Evolutionary conservation across 1,140 invertebrate species (phyloP).

Genomic region (Neomicropteryx cornuta): DNA sequence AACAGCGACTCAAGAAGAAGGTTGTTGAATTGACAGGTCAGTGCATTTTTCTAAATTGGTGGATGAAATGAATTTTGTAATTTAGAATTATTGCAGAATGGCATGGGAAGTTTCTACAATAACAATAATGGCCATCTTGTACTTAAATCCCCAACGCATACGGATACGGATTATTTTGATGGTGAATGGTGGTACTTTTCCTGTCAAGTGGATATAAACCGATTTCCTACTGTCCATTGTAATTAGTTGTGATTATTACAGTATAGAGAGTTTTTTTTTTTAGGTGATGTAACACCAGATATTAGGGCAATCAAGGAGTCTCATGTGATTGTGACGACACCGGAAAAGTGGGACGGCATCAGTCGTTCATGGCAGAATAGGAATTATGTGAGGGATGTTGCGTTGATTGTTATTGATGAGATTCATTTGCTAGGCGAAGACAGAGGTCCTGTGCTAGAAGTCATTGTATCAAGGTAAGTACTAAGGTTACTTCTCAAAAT

Average conservation of each 20-base stretch:
- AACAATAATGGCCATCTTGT: too few species aligned
- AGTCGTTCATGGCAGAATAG: conserved; percentile 95
- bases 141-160: too few species aligned
- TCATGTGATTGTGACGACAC: conserved; percentile 94
- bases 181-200: too few species aligned
- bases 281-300: conserved; percentile 87
- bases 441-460: conserved; percentile 74
- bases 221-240: too few species aligned
- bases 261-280: conserved; percentile 40
- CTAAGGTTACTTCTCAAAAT: conserved; percentile 23
- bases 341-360: conserved; percentile 99
- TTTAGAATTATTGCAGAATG: too few species aligned
- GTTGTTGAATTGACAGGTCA: conserved; percentile 90
- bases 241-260: too few species aligned
- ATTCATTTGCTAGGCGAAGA: conserved; percentile 94
- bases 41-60: too few species aligned
- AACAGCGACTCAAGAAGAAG: conserved; percentile 64
- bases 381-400: conserved; percentile 87
- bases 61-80: too few species aligned
- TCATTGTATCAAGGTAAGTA: conserved; percentile 64
- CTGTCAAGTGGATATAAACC: too few species aligned
- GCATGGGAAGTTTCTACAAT: too few species aligned
- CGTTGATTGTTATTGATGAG: conserved; percentile 95
- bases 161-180: too few species aligned
- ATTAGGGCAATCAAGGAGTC: conserved; percentile 71